Evolutionary conservation across 1,140 invertebrate genomes (phyloP).

Genomic region (Brachionus asplanchnoidis): DNA sequence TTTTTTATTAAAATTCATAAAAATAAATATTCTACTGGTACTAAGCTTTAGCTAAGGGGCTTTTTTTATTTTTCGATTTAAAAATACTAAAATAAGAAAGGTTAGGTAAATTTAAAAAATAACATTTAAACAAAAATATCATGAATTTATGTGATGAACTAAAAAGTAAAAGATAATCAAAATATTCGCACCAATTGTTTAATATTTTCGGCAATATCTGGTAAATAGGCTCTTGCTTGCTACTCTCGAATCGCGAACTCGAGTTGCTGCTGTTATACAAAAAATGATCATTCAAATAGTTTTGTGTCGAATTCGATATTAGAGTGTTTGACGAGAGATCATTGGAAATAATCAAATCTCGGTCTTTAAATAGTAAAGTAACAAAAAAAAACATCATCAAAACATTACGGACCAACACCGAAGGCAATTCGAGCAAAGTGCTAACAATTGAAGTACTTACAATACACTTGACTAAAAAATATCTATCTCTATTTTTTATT

Average conservation of each 20-base stretch:
- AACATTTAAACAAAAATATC: constrained; percentile 31
- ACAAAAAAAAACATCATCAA: constrained; percentile 22
- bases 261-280: background rate
- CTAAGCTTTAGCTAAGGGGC: no score
- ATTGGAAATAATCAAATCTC: background rate
- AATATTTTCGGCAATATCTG: background rate
- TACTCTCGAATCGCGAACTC: background rate
- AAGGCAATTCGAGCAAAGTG: constrained; percentile 8
- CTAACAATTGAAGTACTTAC: background rate
- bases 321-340: background rate
- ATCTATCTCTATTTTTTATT: background rate
- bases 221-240: background rate
- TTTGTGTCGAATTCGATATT: background rate
- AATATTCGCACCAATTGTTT: constrained; percentile 1
- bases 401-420: constrained; percentile 4
- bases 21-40: no score
- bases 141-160: constrained; percentile 35
- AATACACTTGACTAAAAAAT: constrained; percentile 10
- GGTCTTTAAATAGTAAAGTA: background rate
- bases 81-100: background rate
- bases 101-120: constrained; percentile 17
- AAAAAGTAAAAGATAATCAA: constrained; percentile 27
- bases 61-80: background rate
- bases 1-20: no score
- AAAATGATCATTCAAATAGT: background rate